These are phyloP conservation scores for Semaprochilodus insignis DNA, from an alignment of 2,797 vertebrate genomes.

Conservation along the genomic window DNA sequence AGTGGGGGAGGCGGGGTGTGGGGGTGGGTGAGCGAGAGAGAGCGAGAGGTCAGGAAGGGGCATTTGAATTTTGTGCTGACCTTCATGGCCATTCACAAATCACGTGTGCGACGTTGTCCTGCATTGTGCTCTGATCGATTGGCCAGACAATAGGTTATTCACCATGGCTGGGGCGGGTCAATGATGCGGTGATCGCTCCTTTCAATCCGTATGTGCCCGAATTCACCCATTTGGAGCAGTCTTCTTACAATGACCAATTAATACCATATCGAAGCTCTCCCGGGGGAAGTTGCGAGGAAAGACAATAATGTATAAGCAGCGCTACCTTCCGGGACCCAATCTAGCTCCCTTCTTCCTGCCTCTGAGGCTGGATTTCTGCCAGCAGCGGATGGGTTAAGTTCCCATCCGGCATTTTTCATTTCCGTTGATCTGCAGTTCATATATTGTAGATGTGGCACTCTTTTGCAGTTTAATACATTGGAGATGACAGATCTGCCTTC, in stretches of 20 bases:
- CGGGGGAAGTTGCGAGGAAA: constrained; percentile 60
- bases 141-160: constrained; percentile 81
- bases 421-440: constrained; percentile 81
- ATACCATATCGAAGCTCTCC: constrained; percentile 71
- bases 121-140: constrained; percentile 78
- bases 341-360: not conserved
- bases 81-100: constrained; percentile 79
- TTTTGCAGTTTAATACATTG: constrained; percentile 83
- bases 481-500: constrained; percentile 80
- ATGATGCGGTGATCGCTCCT: constrained; percentile 72
- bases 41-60: constrained; percentile 64
- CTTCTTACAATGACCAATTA: constrained; percentile 79
- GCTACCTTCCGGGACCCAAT: not conserved
- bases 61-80: constrained; percentile 72
- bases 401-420: constrained; percentile 80
- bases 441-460: constrained; percentile 81
- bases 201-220: constrained; percentile 72
- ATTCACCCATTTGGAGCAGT: constrained; percentile 59
- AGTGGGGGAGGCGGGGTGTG: no score
- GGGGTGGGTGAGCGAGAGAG: constrained; percentile 25
- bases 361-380: constrained; percentile 2
- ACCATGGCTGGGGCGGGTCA: constrained; percentile 72
- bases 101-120: constrained; percentile 68
- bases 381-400: constrained; percentile 74
- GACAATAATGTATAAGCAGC: not conserved